These are phyloP conservation scores for Chrysemys picta DNA, from an alignment of 2,113 vertebrate genomes.

Conservation along the genomic window DNA sequence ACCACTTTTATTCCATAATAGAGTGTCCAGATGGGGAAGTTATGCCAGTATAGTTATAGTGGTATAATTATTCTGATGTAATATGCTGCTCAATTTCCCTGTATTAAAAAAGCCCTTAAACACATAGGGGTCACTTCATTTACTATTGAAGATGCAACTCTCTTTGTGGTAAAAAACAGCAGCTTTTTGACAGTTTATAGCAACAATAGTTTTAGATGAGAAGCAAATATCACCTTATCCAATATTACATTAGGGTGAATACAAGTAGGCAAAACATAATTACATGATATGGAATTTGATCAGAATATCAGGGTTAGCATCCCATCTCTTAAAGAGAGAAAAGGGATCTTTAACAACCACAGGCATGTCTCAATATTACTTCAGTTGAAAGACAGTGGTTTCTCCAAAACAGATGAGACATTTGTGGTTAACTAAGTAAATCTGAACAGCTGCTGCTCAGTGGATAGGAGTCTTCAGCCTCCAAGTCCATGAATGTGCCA, in stretches of 20 bases:
- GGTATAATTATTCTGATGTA: neutral
- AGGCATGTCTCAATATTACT: neutral
- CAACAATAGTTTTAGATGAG: neutral
- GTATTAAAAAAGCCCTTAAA: neutral
- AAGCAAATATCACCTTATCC: neutral
- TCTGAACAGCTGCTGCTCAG: neutral
- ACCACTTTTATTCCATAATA: neutral
- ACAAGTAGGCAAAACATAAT: neutral
- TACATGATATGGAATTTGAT: neutral
- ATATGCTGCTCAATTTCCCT: neutral
- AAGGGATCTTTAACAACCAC: conserved; percentile 21
- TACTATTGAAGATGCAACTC: neutral
- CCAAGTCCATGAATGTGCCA: neutral
- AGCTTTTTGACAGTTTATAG: neutral
- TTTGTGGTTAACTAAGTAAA: conserved; percentile 33
- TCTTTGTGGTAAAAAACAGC: neutral
- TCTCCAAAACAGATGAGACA: conserved; percentile 16
- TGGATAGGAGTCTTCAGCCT: neutral
- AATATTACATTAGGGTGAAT: neutral
- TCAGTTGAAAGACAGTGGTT: conserved; percentile 35
- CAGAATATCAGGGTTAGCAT: neutral
- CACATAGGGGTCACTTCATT: neutral
- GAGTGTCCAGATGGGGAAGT: neutral
- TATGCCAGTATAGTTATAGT: neutral
- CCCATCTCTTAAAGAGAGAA: neutral